Conservation (phyloP, 2,797 vertebrate species). For the Morus bassanus region DNA sequence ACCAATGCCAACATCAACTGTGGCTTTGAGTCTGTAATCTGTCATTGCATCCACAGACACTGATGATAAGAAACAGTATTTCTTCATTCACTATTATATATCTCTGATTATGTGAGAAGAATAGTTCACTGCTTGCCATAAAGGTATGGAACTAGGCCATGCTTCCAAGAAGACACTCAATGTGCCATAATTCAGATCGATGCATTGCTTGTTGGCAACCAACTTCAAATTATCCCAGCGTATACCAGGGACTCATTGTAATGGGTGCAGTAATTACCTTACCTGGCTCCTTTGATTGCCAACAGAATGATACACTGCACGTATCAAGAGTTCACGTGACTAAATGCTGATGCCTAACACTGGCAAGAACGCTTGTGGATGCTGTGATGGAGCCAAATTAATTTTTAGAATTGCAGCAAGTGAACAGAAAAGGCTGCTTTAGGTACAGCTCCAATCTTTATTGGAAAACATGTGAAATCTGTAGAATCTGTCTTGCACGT, state of each 20-base stretch:
- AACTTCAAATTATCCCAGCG: background rate
- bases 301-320: background rate
- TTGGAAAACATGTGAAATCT: background rate
- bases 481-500: background rate
- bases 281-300: background rate
- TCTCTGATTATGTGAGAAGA: background rate
- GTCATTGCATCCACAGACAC: background rate
- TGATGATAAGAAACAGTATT: background rate
- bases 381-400: background rate
- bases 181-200: fast-evolving
- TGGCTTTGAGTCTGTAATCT: background rate
- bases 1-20: background rate
- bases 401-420: background rate
- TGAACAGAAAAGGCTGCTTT: background rate
- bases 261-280: background rate
- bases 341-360: background rate
- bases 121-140: background rate
- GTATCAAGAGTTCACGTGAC: background rate
- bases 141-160: background rate
- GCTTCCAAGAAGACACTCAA: background rate
- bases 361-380: background rate
- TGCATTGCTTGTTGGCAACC: background rate
- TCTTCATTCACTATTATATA: background rate
- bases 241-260: background rate
- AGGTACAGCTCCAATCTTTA: background rate